Percentiles rank a stretch among this genome's conserved stretches.
These are phyloP conservation scores for Colistium nudipinnis DNA, from an alignment of 2,113 vertebrate genomes.

Conservation along the genomic window DNA sequence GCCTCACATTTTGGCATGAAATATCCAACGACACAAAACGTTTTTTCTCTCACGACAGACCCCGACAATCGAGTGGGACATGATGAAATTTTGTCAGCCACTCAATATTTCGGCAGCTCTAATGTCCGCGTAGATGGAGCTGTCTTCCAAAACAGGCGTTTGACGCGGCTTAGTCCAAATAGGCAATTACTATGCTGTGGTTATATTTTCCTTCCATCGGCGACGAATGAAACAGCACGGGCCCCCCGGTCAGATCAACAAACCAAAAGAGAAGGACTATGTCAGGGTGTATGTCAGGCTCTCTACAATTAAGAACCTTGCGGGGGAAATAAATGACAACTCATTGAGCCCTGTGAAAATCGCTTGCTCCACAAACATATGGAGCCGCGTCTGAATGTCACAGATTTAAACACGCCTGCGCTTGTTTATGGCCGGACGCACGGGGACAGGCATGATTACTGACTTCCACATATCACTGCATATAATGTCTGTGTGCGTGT, in stretches of 20 bases:
- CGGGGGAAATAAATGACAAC: background rate
- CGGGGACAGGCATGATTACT: conserved; percentile 28
- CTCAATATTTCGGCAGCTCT: background rate
- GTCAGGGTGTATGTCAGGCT: conserved; percentile 17
- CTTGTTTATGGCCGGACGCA: conserved; percentile 20
- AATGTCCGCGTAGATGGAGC: conserved; percentile 13
- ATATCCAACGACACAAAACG: too few species aligned
- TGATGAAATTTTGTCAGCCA: background rate
- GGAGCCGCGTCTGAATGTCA: conserved; percentile 35
- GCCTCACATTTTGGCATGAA: too few species aligned
- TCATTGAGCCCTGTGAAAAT: background rate
- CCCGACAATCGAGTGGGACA: too few species aligned
- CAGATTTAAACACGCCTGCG: conserved; percentile 17
- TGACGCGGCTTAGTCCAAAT: conserved; percentile 14
- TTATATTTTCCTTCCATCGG: conserved; percentile 25
- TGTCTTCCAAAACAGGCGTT: conserved; percentile 4
- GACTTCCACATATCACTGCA: background rate
- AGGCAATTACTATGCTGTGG: conserved; percentile 2
- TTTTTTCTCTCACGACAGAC: too few species aligned
- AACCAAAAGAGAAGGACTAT: conserved; percentile 24
- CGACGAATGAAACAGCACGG: conserved; percentile 3
- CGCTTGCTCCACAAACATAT: conserved; percentile 7
- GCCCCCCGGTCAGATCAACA: conserved; percentile 39
- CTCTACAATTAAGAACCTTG: conserved; percentile 26
- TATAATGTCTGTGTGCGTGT: conserved; percentile 5